Evolutionary conservation across 2,113 vertebrate genomes (phyloP).

Genomic region (Syngnathus typhle): DNA sequence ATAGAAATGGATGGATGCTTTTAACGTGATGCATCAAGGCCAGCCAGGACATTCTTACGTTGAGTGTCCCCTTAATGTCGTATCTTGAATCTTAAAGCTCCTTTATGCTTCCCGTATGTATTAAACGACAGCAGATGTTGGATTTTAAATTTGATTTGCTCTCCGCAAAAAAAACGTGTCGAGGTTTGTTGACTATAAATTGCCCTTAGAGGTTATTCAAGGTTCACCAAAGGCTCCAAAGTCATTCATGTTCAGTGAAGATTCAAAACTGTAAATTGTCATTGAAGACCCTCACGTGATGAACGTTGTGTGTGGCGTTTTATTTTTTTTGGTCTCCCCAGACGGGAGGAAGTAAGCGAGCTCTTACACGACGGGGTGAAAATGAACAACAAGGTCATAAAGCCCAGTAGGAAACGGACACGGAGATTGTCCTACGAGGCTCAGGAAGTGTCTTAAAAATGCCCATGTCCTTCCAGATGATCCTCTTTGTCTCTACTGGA

Average conservation of each 20-base stretch:
- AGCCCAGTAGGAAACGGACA: constrained; percentile 3
- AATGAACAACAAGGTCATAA: constrained; percentile 4
- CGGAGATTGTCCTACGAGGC: background rate
- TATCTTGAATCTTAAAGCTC: background rate
- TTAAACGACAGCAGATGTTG: too few species aligned
- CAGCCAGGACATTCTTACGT: background rate
- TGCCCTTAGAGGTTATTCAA: too few species aligned
- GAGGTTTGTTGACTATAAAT: too few species aligned
- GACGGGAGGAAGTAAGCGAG: background rate
- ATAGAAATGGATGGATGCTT: constrained; percentile 3
- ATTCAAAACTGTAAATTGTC: too few species aligned
- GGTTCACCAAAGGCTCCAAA: too few species aligned
- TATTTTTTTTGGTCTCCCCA: background rate
- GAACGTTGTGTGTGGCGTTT: background rate
- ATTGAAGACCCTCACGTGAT: background rate
- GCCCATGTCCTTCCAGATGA: background rate
- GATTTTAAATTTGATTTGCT: too few species aligned
- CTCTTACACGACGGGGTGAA: background rate
- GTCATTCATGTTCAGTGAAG: too few species aligned
- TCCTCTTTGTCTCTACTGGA: background rate
- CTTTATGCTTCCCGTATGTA: background rate
- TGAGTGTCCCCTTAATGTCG: background rate
- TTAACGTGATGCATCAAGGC: background rate
- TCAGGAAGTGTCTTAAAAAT: background rate
- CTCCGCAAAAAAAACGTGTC: too few species aligned